Evolutionary conservation across 2,797 vertebrate genomes (phyloP), one percentile per base, ranked within the genome.

Genomic region (Crocidura indochinensis): DNA sequence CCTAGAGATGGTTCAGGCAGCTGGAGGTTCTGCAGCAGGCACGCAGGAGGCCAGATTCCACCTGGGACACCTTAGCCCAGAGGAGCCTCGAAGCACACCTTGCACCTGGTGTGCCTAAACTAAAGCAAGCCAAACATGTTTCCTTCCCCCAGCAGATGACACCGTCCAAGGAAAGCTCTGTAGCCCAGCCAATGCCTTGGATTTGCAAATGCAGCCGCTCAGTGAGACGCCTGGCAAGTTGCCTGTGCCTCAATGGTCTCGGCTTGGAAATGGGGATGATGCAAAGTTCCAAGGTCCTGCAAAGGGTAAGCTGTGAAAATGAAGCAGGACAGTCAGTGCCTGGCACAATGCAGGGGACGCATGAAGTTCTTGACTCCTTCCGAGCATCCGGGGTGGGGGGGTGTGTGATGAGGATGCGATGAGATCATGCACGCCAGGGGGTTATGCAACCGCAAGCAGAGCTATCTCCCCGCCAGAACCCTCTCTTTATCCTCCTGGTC

Each of bases 311-410:
- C 10, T 64, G 56, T n/a, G 72, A 47, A 76, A 73, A 38, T 27
- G 26, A 44, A 65, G 15, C 4, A 62, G 19, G 78, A 65, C 44
- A 2, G 86, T 26, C 44, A 2, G 86, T 26, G 24, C 44, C 22
- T 62, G 76, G 82, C 67, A 85, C 85, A n/a, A 56, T 2, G 20
- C 2, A 27, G 44, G 24, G 60, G 49, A 44, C n/a, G 72, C 69
- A 84, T 38, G 68, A 47, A 87, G n/a, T 87, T 90, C 76, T 91
- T 31, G 53, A 80, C 69, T 85, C 67, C 22, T 75, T 69, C 74
- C 75, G 75, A 53, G 31, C 22, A 53, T n/a, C 74, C 56, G 19
- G 56, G 19, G 49, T 7, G 14, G 49, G 49, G 53, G 17, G 10
- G 53, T n/a, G n/a, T n/a, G n/a, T 14, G 24, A 68, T 6, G 76